Conservation (phyloP, 2,113 vertebrate genomes). For the Sinocyclocheilus maitianheensis region DNA sequence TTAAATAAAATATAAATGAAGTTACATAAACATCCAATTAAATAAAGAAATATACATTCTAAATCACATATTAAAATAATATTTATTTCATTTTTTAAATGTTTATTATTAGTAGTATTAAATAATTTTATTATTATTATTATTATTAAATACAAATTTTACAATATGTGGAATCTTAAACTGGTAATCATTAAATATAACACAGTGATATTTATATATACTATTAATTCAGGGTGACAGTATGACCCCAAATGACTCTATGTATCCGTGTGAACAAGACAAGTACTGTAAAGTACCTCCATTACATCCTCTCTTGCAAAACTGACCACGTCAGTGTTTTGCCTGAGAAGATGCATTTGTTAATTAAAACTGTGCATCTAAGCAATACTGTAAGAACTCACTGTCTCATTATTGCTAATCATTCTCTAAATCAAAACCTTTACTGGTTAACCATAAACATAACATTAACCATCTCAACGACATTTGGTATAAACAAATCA, state of each 20-base stretch:
- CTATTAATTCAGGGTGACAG: neutral
- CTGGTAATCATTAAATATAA: neutral
- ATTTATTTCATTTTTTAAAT: no score
- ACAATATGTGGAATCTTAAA: neutral
- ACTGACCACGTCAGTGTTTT: constrained; percentile 1
- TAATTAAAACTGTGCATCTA: neutral
- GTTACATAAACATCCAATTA: no score
- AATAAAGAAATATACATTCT: neutral
- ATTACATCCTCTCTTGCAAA: neutral
- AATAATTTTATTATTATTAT: no score
- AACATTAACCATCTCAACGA: neutral
- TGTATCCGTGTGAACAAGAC: neutral
- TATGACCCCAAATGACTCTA: constrained; percentile 24
- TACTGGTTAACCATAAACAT: neutral
- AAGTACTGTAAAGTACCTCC: constrained; percentile 29
- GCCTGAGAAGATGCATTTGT: neutral
- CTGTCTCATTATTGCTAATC: neutral
- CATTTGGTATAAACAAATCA: constrained; percentile 18
- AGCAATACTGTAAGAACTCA: constrained; percentile 17
- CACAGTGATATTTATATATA: neutral
- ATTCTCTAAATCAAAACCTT: neutral
- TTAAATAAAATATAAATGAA: neutral
- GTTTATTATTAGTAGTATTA: no score
- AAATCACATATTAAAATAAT: neutral
- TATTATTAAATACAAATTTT: no score